Evolutionary conservation across 2,888 invertebrate genomes (phyloP).

Genomic region (Andrena flavipes): DNA sequence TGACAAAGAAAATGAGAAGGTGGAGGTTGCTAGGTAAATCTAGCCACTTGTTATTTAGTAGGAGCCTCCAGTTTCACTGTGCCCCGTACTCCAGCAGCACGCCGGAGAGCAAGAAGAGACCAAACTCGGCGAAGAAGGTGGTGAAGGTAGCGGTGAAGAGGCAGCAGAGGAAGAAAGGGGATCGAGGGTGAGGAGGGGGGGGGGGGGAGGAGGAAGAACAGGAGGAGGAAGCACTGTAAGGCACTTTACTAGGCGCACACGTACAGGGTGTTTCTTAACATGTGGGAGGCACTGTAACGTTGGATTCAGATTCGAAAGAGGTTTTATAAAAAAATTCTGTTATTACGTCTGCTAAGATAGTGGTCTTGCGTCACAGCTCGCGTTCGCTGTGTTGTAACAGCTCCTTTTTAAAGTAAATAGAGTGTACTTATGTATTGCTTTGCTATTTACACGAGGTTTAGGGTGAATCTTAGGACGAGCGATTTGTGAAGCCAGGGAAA

Average conservation of each 20-base stretch:
- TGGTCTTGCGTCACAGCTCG: too few relatives aligned
- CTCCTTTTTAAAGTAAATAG: too few relatives aligned
- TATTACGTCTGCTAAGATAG: too few relatives aligned
- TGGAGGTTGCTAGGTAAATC: slow-evolving; percentile 74
- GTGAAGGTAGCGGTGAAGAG: slow-evolving; percentile 34
- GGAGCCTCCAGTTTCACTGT: slow-evolving; percentile 48
- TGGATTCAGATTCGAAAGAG: neutral
- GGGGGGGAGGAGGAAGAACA: slow-evolving; percentile 15
- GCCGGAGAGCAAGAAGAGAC: slow-evolving; percentile 32
- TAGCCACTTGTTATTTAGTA: slow-evolving; percentile 77
- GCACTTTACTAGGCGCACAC: slow-evolving; percentile 56
- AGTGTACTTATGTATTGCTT: too few relatives aligned
- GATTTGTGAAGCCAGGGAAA: too few relatives aligned
- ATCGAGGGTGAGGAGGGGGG: neutral
- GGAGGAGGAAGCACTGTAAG: slow-evolving; percentile 52
- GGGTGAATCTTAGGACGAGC: too few relatives aligned
- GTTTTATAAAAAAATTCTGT: too few relatives aligned
- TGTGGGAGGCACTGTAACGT: neutral
- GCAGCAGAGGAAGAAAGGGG: slow-evolving; percentile 27
- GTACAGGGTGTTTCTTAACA: slow-evolving; percentile 28
- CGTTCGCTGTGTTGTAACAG: too few relatives aligned
- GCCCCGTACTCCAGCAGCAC: slow-evolving; percentile 47
- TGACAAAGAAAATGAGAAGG: slow-evolving; percentile 50
- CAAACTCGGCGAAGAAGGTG: slow-evolving; percentile 40
- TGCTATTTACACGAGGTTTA: too few relatives aligned